These are phyloP conservation scores for Brachionus calyciflorus DNA, from an alignment of 1,140 invertebrate species.

Conservation along the genomic window DNA sequence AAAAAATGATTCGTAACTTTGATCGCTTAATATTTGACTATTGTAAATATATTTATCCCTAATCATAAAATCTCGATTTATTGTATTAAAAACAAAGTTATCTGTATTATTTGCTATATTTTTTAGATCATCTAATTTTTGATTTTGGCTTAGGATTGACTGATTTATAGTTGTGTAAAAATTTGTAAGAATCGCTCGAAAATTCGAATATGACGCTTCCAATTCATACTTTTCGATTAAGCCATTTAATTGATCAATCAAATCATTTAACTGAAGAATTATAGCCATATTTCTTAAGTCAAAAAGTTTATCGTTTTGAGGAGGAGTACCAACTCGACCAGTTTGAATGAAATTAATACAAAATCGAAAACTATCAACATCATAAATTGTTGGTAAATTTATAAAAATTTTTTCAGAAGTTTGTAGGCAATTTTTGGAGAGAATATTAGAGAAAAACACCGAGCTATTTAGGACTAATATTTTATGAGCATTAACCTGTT, in stretches of 20 bases:
- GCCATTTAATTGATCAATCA: neutral
- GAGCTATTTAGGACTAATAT: conserved; percentile 16
- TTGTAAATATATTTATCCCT: conserved; percentile 16
- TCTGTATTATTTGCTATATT: neutral
- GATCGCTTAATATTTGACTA: neutral
- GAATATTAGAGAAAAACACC: neutral
- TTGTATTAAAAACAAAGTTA: neutral
- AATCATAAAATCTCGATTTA: conserved; percentile 24
- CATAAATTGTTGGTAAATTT: neutral
- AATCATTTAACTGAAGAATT: neutral
- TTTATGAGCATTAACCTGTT: conserved; percentile 7
- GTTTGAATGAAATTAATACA: neutral
- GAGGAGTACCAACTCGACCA: neutral
- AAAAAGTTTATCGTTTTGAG: neutral
- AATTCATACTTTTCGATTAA: conserved; percentile 12
- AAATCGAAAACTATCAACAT: neutral
- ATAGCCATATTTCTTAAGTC: neutral
- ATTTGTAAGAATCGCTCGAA: neutral
- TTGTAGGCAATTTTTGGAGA: neutral
- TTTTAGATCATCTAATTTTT: neutral
- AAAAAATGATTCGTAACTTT: neutral
- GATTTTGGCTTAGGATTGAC: neutral
- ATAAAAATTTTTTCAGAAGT: neutral
- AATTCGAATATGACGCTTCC: neutral
- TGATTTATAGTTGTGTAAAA: conserved; percentile 23